Percentiles rank a stretch among this genome's conserved stretches.
These are phyloP conservation scores for Grammomys surdaster DNA, from an alignment of 2,113 vertebrate genomes.

Conservation along the genomic window DNA sequence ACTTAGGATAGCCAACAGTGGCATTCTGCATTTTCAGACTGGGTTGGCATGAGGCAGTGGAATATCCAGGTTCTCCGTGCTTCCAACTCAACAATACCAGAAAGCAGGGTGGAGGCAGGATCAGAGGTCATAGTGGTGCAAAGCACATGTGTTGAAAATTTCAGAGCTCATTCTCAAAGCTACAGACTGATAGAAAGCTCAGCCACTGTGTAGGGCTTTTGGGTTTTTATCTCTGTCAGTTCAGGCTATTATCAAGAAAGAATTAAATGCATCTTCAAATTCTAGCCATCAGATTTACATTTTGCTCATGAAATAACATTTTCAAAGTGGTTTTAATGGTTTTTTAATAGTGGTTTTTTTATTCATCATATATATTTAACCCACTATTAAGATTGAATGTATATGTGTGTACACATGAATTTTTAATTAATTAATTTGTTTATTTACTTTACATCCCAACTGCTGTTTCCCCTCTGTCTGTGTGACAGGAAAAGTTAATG, in stretches of 20 bases:
- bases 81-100: neutral
- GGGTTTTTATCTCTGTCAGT: neutral
- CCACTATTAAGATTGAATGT: neutral
- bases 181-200: neutral
- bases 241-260: neutral
- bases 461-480: neutral
- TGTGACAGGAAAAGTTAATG: neutral
- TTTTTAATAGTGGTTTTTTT: neutral
- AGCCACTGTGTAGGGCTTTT: neutral
- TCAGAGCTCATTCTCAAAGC: neutral
- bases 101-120: neutral
- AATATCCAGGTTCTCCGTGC: neutral
- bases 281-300: constrained; percentile 5
- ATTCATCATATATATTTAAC: neutral
- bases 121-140: neutral
- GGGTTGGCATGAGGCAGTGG: neutral
- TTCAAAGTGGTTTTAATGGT: neutral
- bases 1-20: neutral
- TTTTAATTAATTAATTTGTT: neutral
- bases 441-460: neutral
- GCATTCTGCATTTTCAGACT: neutral
- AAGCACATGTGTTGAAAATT: neutral
- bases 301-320: neutral
- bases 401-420: neutral
- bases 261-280: neutral